Conservation (phyloP, 1,140 invertebrate genomes). For the Trachelipus rathkii region DNA sequence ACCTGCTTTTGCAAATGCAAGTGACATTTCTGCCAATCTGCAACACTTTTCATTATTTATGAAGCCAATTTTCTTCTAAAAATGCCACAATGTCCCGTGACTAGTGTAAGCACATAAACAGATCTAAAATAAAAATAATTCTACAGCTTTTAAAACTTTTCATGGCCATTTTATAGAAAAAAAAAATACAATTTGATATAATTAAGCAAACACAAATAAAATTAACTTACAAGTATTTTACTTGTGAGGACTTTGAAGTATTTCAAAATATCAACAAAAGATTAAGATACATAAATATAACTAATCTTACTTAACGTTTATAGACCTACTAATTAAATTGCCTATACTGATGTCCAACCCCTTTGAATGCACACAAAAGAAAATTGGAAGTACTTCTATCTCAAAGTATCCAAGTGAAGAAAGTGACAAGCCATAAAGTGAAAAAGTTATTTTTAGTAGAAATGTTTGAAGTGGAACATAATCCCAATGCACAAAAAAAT, state of each 20-base stretch:
- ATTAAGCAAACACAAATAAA: constrained; percentile 6
- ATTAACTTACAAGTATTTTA: constrained; percentile 6
- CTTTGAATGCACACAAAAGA: too few species aligned
- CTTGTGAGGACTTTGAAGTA: neutral
- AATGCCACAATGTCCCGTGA: constrained; percentile 92
- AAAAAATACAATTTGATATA: constrained; percentile 4
- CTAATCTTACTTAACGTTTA: neutral
- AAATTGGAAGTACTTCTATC: too few species aligned
- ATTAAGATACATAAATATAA: constrained; percentile 28
- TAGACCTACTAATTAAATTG: too few species aligned
- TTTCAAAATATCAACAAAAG: constrained; percentile 18
- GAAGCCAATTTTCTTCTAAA: constrained; percentile 63
- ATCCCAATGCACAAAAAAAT: too few species aligned
- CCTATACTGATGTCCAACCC: too few species aligned
- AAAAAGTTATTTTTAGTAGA: too few species aligned
- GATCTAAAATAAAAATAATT: constrained; percentile 52
- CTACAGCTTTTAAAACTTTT: neutral
- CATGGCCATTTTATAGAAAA: neutral
- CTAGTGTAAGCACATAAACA: constrained; percentile 89
- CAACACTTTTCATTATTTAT: constrained; percentile 79
- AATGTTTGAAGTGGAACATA: too few species aligned
- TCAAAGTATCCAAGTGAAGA: too few species aligned
- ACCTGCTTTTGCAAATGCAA: constrained; percentile 85
- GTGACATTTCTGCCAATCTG: constrained; percentile 78
- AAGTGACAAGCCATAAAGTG: too few species aligned